Conservation (phyloP, 2,113 vertebrate species). For the Crotalus horridus region DNA sequence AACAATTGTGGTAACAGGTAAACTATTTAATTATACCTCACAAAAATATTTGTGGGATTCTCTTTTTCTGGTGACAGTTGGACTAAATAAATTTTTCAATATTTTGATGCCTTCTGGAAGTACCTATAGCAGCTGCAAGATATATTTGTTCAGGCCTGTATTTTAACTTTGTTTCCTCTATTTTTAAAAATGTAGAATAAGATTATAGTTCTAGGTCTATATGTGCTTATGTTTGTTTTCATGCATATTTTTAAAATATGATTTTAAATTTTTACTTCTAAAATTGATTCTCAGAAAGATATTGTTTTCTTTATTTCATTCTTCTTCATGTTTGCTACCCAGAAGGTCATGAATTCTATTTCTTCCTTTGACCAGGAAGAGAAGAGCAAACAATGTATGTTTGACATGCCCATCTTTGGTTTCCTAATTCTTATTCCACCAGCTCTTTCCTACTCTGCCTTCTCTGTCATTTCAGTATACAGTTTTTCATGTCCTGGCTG, state of each 20-base stretch:
- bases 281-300: not conserved
- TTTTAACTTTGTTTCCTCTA: not conserved
- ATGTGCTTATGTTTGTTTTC: not conserved
- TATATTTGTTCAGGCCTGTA: not conserved
- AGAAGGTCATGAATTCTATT: constrained; percentile 20
- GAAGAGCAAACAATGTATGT: constrained; percentile 8
- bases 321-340: not conserved
- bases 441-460: constrained; percentile 2
- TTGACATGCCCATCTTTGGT: not conserved
- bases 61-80: too few species aligned
- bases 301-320: not conserved
- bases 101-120: not conserved
- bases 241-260: not conserved
- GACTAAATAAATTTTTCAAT: too few species aligned
- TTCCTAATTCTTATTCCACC: not conserved
- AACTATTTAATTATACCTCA: too few species aligned
- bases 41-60: too few species aligned
- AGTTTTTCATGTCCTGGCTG: not conserved
- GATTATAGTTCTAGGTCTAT: not conserved
- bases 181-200: not conserved
- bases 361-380: constrained; percentile 29
- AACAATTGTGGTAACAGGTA: too few species aligned
- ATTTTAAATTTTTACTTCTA: too few species aligned
- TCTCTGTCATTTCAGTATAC: not conserved
- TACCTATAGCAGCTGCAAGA: not conserved